Evolutionary conservation across 2,797 vertebrate species (phyloP).

Genomic region (Pseudopleuronectes americanus): DNA sequence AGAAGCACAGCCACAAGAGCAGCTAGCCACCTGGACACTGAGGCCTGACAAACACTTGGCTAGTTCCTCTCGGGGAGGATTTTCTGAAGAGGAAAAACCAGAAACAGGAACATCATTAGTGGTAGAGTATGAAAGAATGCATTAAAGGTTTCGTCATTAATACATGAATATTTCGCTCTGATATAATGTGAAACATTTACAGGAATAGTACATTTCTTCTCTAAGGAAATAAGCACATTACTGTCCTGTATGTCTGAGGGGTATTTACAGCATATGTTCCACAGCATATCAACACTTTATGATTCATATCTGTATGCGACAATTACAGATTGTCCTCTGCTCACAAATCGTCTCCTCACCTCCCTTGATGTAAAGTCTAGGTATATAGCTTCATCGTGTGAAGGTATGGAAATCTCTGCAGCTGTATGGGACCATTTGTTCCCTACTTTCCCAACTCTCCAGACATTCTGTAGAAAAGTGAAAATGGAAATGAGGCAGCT

Average conservation of each 20-base stretch:
- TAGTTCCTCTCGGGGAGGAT: conserved; percentile 20
- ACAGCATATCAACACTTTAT: conserved; percentile 22
- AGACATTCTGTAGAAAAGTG: conserved; percentile 21
- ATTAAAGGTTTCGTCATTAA: conserved; percentile 3
- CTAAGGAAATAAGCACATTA: not conserved
- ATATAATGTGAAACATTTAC: conserved; percentile 12
- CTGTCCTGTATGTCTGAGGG: conserved; percentile 16
- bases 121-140: not conserved
- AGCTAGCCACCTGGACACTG: conserved; percentile 28
- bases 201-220: conserved; percentile 12
- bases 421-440: conserved; percentile 5
- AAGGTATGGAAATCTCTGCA: conserved; percentile 16
- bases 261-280: not conserved
- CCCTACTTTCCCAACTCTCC: conserved; percentile 3
- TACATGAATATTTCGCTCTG: conserved; percentile 5
- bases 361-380: conserved; percentile 27
- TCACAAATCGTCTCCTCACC: conserved; percentile 6
- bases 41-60: conserved; percentile 9
- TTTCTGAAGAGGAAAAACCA: conserved; percentile 6
- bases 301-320: conserved; percentile 42
- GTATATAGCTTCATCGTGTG: conserved; percentile 17
- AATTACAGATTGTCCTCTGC: conserved; percentile 33
- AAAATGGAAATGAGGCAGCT: conserved; percentile 37
- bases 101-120: conserved; percentile 7
- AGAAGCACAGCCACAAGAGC: conserved; percentile 25